Evolutionary conservation across 2,888 invertebrate genomes (phyloP), one percentile per base, ranked within the genome.

Genomic region (Synanthedon vespiformis): DNA sequence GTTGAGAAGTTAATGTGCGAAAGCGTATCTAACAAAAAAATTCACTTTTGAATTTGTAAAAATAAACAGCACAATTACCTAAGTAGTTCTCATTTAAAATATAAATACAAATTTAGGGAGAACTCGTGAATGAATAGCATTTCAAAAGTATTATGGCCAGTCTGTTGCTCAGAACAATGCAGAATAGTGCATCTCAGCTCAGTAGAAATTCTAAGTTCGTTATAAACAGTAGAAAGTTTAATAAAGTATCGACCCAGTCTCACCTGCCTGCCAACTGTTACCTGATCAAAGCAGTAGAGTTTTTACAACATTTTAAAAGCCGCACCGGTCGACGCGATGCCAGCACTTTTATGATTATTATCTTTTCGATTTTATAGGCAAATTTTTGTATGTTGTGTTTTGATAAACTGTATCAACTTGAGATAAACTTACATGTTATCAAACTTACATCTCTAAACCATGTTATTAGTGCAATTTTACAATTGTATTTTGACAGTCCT

Each of bases 241-340:
- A 72, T 71, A 63, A 63, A 59, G 63, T 67, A 77, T 77, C 69
- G 77, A 79, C 70, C 77, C 58, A 50, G 57, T 56, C 66, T 67
- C 68, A 77, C 75, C 80, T 77, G 73, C 75, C 80, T 77, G 73
- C 77, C 79, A 76, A 80, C 80, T 75, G 77, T 72, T 79, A 72
- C 80, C 62, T 67, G 67, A 70, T 74, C 78, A 72, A 77, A 74
- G 74, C 59, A 62, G 59, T 55, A 63, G 68, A 74, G 71, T 76
- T 81, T 84, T 84, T 81, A 83, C 76, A 77, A 78, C 82, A 80
- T 79, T 81, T 80, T 78, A 77, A 84, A 80, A 77, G 77, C 76
- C 64, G 10, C 34, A 53, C 63, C 57, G 52, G 55, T 53, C 56
- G 55, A 34, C 51, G 55, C 55, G 52, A 55, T 57, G 56, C 52